These are phyloP conservation scores for Luscinia megarhynchos DNA, from an alignment of 2,797 vertebrate genomes.

Conservation along the genomic window DNA sequence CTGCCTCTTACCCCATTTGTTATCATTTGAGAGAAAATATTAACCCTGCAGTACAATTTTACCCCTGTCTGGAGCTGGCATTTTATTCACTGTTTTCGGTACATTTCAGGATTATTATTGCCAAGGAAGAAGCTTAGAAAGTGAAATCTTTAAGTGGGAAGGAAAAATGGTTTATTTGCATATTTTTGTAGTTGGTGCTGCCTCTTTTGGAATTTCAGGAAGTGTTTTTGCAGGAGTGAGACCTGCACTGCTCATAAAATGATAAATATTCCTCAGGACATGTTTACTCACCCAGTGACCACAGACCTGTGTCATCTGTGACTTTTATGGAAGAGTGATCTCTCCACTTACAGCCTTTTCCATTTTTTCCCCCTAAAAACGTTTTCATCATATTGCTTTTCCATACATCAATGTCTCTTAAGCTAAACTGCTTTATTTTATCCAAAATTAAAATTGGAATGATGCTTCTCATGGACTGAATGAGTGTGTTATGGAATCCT, in stretches of 20 bases:
- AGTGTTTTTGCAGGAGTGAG: background rate
- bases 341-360: background rate
- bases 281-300: background rate
- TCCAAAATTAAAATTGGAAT: background rate
- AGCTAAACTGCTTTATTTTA: background rate
- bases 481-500: background rate
- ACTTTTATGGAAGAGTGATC: background rate
- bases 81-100: background rate
- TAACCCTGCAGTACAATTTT: background rate
- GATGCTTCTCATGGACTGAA: background rate
- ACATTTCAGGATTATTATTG: background rate
- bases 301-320: background rate
- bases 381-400: background rate
- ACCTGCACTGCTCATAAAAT: background rate
- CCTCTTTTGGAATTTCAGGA: background rate
- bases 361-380: too few species aligned
- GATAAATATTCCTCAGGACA: background rate
- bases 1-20: constrained; percentile 18
- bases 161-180: background rate
- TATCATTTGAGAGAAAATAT: constrained; percentile 24
- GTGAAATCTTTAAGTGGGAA: background rate
- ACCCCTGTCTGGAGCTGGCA: background rate
- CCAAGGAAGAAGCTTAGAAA: background rate
- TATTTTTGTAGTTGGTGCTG: background rate
- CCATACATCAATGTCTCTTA: background rate